Evolutionary conservation across 1,140 invertebrate genomes (phyloP), one percentile per base, ranked within the genome.

Genomic region (Bicyclus anynana): DNA sequence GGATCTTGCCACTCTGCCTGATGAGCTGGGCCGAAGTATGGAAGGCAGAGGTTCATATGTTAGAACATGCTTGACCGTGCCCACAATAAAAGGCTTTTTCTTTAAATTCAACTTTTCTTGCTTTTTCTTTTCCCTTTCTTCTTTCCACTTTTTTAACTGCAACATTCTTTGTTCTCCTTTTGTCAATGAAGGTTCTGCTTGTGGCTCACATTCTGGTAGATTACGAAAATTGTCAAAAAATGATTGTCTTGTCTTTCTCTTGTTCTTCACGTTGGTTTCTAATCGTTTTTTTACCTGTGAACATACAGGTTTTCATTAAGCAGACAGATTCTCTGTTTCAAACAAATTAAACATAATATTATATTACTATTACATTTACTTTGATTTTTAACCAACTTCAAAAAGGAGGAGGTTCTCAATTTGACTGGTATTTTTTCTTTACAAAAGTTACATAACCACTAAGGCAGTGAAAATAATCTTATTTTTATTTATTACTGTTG

Each of bases 71-170:
- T 72, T 71, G 13, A 71, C 40, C 0, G 77, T 65, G 18, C 77
- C 81, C 6, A 71, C 59, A 7, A 85, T 9, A 67, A 87, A 87
- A 7, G 84, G 84, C 29, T 85, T 87, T 57, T 77, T 82, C 47
- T 87, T 87, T n/a, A n/a, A n/a, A n/a, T 1, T 71, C 65, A 6
- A 64, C 29, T 13, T 74, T 72, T 79, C 72, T 17, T 69, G 76
- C 38, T 79, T 84, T 38, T 73, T 72, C 53, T 80, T 80, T 17
- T 81, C 72, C 56, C 77, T 87, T 42, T 85, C 77, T 46, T 76
- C 67, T 50, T 84, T 87, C 84, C 84, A 87, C 72, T 77, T 80
- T 49, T 81, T 74, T 14, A 87, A 55, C 38, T 81, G 79, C 44
- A 74, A 62, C 47, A 60, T 70, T 27, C 82, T 71, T 27, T 83